Base-by-base conservation (phyloP, 1,140 invertebrate genomes). In the Nomia melanderi region DNA sequence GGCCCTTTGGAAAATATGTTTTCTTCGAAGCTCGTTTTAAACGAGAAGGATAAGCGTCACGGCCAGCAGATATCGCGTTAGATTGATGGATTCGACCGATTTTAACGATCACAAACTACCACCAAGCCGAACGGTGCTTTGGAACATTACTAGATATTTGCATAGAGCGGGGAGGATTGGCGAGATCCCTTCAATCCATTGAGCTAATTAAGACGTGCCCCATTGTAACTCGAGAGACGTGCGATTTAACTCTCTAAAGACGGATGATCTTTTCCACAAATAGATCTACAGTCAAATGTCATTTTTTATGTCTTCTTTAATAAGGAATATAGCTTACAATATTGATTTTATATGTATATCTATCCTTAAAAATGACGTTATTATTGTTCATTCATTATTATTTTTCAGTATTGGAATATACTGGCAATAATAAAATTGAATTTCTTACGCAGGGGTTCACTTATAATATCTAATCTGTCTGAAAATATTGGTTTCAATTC, bases 1-100 rank as follows among this genome's bases (percentile, higher is more conserved):
- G 81, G 82, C 70, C 65, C 76, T 66, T 44, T 44, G 60, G 79
- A 79, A 82, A 83, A 83, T 83, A 82, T 82, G 81, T 84, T 84
- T 85, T 84, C 82, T 81, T 85, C 75, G 66, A 67, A 73, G 54
- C 54, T 63, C 65, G 73, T 77, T 53, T 25, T 8, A 60, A 65
- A 56, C 39, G 56, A 29, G 14, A 25, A 66, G 70, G 82, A 78
- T 78, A 31, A 84, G 73, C 69, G 74, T 70, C 75, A 74, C 36
- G 17, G 44, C 36, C 56, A 54, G 33, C 33, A 73, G 65, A 82
- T 57, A 67, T 11, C 31, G 31, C 33, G 29, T 54, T 53, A 80
- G 73, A 82, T 76, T 70, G 71, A 83, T 83, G 69, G 65, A 74
- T 83, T 83, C 56, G 64, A 75, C 53, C 77, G 80, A 83, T 65